Evolutionary conservation across 2,888 invertebrate genomes (phyloP).

Genomic region (Blastobasis adustella): DNA sequence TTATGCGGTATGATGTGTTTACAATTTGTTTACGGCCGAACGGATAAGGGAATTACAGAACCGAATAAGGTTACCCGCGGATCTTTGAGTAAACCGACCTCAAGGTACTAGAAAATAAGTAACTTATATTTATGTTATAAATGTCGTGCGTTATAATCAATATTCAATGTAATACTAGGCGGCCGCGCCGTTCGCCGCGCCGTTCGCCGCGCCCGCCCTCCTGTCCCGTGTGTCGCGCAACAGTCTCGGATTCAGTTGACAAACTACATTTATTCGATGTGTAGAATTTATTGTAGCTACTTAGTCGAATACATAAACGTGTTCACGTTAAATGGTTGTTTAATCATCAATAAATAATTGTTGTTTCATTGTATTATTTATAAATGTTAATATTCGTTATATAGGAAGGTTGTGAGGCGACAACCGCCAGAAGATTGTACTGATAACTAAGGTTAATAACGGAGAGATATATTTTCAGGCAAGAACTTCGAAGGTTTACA

Average conservation of each 20-base stretch:
- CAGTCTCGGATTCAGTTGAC: slow-evolving; percentile 44
- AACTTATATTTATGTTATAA: slow-evolving; percentile 36
- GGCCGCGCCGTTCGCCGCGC: background rate
- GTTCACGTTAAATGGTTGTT: slow-evolving; percentile 13
- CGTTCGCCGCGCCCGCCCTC: slow-evolving; percentile 7
- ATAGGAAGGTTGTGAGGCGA: slow-evolving; percentile 30
- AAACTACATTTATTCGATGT: slow-evolving; percentile 17
- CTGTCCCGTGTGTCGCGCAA: slow-evolving; percentile 30
- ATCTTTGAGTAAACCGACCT: slow-evolving; percentile 21
- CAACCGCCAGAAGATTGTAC: slow-evolving; percentile 15
- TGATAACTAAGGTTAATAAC: slow-evolving; percentile 19
- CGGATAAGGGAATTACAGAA: too few species aligned
- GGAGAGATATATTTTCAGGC: slow-evolving; percentile 15
- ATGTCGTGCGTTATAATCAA: slow-evolving; percentile 29
- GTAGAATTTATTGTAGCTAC: slow-evolving; percentile 2
- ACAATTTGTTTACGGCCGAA: slow-evolving; percentile 18
- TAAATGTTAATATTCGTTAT: slow-evolving; percentile 21
- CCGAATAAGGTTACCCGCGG: too few species aligned
- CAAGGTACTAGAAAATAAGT: slow-evolving; percentile 38
- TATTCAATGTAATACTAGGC: slow-evolving; percentile 9
- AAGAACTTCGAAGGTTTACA: slow-evolving; percentile 8
- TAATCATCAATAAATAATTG: slow-evolving; percentile 12
- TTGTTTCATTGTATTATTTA: slow-evolving; percentile 16
- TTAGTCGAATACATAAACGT: slow-evolving; percentile 8
- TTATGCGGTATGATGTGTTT: slow-evolving; percentile 15